Base-by-base conservation (phyloP, 2,797 vertebrate genomes). In the Sebastes steindachneri region DNA sequence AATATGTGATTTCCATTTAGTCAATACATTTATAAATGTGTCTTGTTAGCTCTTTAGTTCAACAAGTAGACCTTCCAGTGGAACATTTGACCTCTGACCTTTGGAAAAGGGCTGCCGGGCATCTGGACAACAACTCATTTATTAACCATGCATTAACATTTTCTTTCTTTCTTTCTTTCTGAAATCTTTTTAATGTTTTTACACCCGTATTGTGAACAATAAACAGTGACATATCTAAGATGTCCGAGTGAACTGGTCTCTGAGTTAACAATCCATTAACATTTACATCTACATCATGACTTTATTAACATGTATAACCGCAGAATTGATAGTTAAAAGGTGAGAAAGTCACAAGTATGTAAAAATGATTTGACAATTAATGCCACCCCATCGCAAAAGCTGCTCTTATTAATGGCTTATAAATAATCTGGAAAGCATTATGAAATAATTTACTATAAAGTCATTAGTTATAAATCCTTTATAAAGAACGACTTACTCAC, bases 141-240 rank as follows among this genome's bases (percentile, higher is more conserved):
- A 55, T 33, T 54, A 17, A 25, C 0, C 1, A 29, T 23, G 1
- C 3, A 14, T 29, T 45, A 9, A 59, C 23, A 28, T 45, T 4
- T 45, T 1, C 15, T 45, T 45, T 45, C 41, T 17, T 15, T 41
- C 0, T 15, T 45, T 3, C 14, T 41, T 41, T 41, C 5, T 15
- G 0, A 3, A 41, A 41, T 41, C 37, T 41, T 41, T 41, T 41
- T 41, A 41, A 15, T 41, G 15, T 0, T 45, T 45, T 45, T 0
- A 48, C 3, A 48, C 15, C 15, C 3, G 7, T 48, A 48, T 48
- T 48, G 41, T 48, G 41, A 48, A 48, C 41, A 19, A 19, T 48
- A 17, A 48, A 48, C 41, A 48, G 41, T 19, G 41, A 17, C 41
- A 45, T 45, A n/a, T n/a, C n/a, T n/a, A n/a, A 48, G 15, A 48